Evolutionary conservation across 1,140 invertebrate genomes (phyloP), one percentile per base, ranked within the genome.

Genomic region (Liolophura sinensis): DNA sequence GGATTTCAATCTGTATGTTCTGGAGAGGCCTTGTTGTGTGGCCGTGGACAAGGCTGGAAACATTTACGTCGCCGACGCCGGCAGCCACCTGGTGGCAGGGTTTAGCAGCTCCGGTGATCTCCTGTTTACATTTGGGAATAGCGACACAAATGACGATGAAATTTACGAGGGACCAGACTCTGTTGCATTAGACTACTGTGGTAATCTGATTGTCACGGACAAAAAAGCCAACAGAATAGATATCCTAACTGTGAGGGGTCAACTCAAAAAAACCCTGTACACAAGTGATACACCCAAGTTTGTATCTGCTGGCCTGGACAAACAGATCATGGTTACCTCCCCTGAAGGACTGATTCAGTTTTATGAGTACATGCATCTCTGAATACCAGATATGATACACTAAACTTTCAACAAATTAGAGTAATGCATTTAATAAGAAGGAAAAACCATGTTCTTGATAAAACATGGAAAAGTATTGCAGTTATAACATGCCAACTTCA

Each of bases 41-140:
- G 68, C 68, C 14, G 69, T 70, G 15, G 75, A 78, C 60, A 54
- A 64, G 16, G 27, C 68, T 4, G 67, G 69, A 4, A 73, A 72
- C 52, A 67, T 78, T 60, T 78, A 73, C 47, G 75, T 80, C 14
- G 69, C 74, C 0, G 78, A 80, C 48, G 65, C 78, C 5, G 75
- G 74, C 4, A 74, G 73, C 40, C 77, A 80, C 62, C 71, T 65
- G 52, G 74, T 80, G 14, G 65, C 71, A 24, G 76, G 73, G 18
- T 74, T 78, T 56, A 70, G 71, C 56, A 24, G 56, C 14, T 56
- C 69, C 1, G 77, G 77, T 14, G 69, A 75, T 25, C 65, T 80
- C 1, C 51, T 79, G 20, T 79, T 80, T 63, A 71, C 76, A 61
- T 78, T 77, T 58, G 78, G 78, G 16, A 80, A 78, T 57, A 73